Percentiles rank a stretch among this genome's conserved stretches.
phyloP scores from a whole-genome alignment of 2,888 invertebrate species.

The Drosophila antonietae region DNA sequence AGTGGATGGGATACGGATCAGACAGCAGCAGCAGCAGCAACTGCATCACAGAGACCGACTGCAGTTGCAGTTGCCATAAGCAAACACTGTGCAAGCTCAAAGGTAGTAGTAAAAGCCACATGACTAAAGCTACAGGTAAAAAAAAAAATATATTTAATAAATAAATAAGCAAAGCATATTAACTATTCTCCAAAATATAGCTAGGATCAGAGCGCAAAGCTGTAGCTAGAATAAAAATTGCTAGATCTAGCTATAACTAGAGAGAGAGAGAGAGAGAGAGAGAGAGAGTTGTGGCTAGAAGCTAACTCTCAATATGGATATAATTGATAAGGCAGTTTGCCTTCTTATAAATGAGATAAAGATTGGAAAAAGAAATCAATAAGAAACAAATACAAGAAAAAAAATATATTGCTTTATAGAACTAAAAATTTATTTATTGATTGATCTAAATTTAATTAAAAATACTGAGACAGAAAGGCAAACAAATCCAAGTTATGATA shows the following conservation, averaged over 20 bases:
- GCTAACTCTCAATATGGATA: not conserved
- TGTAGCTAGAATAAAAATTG: not conserved
- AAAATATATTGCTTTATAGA: too few species aligned
- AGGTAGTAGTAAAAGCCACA: constrained; percentile 20
- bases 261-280: too few species aligned
- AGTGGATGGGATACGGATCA: constrained; percentile 7
- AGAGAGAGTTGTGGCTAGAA: not conserved
- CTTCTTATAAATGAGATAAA: not conserved
- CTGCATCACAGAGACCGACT: constrained; percentile 13
- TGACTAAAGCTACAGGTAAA: constrained; percentile 16
- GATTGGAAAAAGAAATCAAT: too few species aligned
- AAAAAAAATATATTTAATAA: not conserved
- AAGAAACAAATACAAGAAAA: too few species aligned
- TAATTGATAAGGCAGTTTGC: not conserved
- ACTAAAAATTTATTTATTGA: too few species aligned
- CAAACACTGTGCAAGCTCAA: constrained; percentile 8
- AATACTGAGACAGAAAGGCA: too few species aligned
- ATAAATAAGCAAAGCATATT: not conserved
- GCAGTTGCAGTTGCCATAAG: constrained; percentile 15
- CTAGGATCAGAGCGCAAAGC: too few species aligned
- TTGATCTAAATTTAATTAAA: too few species aligned
- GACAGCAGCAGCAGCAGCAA: constrained; percentile 6
- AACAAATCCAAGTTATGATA: too few species aligned
- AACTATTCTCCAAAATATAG: not conserved
- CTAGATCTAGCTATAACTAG: too few species aligned